These are phyloP conservation scores for Chaetops frenatus DNA, from an alignment of 2,113 vertebrate genomes.

Conservation along the genomic window DNA sequence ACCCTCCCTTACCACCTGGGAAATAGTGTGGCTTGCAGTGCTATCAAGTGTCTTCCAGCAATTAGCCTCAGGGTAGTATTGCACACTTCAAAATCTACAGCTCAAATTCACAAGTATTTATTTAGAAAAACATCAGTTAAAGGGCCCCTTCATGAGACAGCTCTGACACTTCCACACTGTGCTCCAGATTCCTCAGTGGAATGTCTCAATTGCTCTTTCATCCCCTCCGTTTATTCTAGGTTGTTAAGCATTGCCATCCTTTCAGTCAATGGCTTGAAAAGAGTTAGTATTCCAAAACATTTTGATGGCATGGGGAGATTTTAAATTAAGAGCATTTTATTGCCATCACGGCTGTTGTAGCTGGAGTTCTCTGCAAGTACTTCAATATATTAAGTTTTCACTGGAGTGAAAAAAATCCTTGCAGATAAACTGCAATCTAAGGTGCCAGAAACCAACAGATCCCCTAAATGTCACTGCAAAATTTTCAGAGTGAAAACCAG, in stretches of 20 bases:
- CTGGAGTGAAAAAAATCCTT: neutral
- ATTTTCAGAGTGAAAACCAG: neutral
- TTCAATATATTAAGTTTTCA: neutral
- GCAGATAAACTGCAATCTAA: neutral
- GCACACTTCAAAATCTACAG: neutral
- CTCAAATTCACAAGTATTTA: neutral
- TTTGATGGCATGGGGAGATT: neutral
- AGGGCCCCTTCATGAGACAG: neutral
- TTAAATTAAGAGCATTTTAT: neutral
- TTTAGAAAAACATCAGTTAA: neutral
- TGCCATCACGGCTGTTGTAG: rapidly evolving
- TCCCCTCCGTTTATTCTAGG: neutral
- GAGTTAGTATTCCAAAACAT: neutral
- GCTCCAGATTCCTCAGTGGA: neutral
- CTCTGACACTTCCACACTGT: neutral
- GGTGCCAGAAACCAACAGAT: neutral
- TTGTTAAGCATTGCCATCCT: neutral
- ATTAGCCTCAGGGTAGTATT: neutral
- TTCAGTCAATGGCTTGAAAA: neutral
- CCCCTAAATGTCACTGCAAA: neutral
- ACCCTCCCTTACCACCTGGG: neutral
- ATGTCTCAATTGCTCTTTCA: neutral
- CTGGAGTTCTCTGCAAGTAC: neutral
- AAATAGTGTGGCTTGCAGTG: neutral
- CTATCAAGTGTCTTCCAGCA: neutral